Percentiles rank a stretch among this genome's conserved stretches.
These are phyloP conservation scores for Yponomeuta evonymella DNA, from an alignment of 2,888 invertebrate genomes.

Conservation along the genomic window DNA sequence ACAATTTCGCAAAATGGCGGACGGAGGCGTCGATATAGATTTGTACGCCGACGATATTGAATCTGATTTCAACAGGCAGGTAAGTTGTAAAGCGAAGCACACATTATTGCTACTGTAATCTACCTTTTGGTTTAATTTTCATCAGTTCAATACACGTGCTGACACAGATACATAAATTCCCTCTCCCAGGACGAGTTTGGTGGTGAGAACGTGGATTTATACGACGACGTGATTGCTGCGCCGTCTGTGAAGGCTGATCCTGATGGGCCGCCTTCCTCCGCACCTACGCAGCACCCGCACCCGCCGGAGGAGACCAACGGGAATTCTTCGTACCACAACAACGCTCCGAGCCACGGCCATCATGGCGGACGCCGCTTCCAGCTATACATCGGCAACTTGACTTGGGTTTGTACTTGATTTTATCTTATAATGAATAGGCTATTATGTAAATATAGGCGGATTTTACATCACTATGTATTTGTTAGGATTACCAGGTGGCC, in stretches of 20 bases:
- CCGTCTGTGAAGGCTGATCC: constrained; percentile 78
- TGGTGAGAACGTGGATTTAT: constrained; percentile 93
- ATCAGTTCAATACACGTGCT: background rate
- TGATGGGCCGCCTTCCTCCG: constrained; percentile 75
- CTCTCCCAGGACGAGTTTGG: constrained; percentile 84
- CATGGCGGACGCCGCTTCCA: constrained; percentile 89
- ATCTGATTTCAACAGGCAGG: constrained; percentile 86
- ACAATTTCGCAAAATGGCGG: constrained; percentile 83
- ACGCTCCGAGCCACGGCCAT: constrained; percentile 82
- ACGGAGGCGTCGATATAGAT: constrained; percentile 96
- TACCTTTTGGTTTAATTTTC: constrained; percentile 12
- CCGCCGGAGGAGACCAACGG: constrained; percentile 82
- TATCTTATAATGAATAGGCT: constrained; percentile 44
- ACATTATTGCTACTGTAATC: background rate
- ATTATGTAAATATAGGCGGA: constrained; percentile 55
- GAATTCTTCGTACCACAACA: constrained; percentile 81
- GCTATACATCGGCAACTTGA: constrained; percentile 97
- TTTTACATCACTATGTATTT: constrained; percentile 41
- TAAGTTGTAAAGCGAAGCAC: constrained; percentile 37
- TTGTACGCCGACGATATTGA: constrained; percentile 97
- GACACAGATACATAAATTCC: constrained; percentile 19
- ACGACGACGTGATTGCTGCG: constrained; percentile 95
- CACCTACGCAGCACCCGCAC: constrained; percentile 68
- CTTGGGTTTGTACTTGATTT: constrained; percentile 88
- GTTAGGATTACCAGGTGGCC: constrained; percentile 22